Conservation (phyloP, 2,888 invertebrate genomes). For the Troides helena region DNA sequence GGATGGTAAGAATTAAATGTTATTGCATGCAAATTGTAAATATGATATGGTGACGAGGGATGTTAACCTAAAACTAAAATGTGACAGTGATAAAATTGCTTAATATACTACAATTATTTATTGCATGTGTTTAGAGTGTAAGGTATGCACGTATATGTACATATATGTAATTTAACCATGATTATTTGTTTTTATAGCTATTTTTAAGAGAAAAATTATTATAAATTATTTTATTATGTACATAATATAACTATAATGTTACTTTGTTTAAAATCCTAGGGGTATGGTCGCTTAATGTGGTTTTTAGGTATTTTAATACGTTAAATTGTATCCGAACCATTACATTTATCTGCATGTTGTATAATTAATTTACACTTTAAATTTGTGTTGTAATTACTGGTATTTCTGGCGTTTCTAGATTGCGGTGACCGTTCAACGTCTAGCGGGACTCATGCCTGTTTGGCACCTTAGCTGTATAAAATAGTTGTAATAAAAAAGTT, state of each 20-base stretch:
- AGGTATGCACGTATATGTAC: constrained; percentile 2
- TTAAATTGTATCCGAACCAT: neutral
- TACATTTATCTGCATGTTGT: constrained; percentile 1
- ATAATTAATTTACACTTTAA: neutral
- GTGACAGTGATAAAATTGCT: constrained; percentile 7
- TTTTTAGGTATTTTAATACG: neutral
- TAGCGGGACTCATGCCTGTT: too few relatives aligned
- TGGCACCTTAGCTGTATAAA: too few relatives aligned
- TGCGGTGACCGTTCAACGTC: too few relatives aligned
- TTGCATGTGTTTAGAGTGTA: constrained; percentile 1
- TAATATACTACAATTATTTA: constrained; percentile 1
- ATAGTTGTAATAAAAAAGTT: neutral
- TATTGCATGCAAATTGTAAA: constrained; percentile 15
- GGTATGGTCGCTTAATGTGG: neutral
- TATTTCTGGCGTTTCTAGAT: too few relatives aligned
- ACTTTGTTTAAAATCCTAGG: neutral
- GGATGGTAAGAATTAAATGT: constrained; percentile 60
- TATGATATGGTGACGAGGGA: constrained; percentile 3
- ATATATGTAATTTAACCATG: neutral
- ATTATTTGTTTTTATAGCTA: neutral
- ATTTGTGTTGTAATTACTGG: neutral
- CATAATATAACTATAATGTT: neutral
- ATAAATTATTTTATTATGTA: neutral
- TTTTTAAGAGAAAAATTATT: neutral
- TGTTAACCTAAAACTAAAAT: constrained; percentile 6